Conservation (phyloP, 2,797 vertebrate genomes). For the Halcyon leucocephala region DNA sequence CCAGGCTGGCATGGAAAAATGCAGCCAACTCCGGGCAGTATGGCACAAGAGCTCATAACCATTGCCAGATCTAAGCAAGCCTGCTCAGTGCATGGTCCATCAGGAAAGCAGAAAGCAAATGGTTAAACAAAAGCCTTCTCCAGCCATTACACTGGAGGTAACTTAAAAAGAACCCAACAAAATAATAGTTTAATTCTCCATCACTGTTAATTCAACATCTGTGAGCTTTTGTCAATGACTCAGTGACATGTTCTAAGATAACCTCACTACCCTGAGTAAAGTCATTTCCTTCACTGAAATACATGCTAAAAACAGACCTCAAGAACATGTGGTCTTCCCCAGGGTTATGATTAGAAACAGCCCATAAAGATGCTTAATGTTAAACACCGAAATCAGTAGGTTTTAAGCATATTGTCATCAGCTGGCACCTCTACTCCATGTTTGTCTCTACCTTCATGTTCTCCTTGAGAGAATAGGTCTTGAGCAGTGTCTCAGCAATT, state of each 20-base stretch:
- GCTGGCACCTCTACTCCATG: neutral
- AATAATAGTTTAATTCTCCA: neutral
- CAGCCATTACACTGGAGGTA: neutral
- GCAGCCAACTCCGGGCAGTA: neutral
- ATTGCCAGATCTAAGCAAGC: neutral
- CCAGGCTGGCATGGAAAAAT: neutral
- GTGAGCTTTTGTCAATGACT: neutral
- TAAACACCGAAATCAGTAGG: neutral
- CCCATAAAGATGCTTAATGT: neutral
- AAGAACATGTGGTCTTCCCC: neutral
- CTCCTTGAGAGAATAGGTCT: neutral
- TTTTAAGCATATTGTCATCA: conserved; percentile 1
- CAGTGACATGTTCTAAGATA: neutral
- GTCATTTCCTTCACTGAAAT: neutral
- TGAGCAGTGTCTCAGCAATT: conserved; percentile 16
- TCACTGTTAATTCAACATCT: neutral
- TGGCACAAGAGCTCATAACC: neutral
- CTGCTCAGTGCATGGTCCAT: neutral
- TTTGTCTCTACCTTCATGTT: neutral
- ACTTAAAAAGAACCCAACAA: neutral
- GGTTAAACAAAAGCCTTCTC: neutral
- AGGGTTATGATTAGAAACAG: neutral
- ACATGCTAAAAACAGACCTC: neutral
- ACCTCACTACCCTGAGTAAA: neutral
- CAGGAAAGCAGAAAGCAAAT: neutral